A percentile compares a stretch with the other conserved stretches of the same genome.
phyloP scores from a whole-genome alignment of 2,113 vertebrate species.

The Tychaedon coryphoeus region DNA sequence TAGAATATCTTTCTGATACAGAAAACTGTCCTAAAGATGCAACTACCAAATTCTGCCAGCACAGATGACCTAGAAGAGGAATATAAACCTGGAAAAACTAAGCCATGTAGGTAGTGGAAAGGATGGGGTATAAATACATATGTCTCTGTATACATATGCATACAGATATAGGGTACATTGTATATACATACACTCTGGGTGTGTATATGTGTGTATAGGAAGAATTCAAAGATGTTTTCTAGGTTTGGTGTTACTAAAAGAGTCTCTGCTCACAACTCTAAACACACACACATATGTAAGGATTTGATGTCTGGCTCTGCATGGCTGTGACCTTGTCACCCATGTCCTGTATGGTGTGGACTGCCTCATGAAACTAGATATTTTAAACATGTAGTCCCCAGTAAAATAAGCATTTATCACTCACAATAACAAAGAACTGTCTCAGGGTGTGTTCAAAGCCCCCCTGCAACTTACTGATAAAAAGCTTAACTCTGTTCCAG shows the following conservation, averaged over 20 bases:
- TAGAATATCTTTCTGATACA: too few species aligned
- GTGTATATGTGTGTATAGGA: not conserved
- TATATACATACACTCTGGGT: not conserved
- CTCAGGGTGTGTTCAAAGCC: slow-evolving; percentile 38
- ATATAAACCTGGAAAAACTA: not conserved
- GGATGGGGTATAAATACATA: not conserved
- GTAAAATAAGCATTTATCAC: slow-evolving; percentile 14
- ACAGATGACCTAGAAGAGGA: not conserved
- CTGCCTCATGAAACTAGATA: not conserved
- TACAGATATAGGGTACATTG: not conserved
- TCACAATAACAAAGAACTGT: not conserved
- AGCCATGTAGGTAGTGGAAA: not conserved
- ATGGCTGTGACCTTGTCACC: not conserved
- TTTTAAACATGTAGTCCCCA: not conserved
- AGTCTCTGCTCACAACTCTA: not conserved
- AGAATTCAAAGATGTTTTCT: not conserved
- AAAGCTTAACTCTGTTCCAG: slow-evolving; percentile 60
- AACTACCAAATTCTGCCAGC: not conserved
- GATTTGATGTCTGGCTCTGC: not conserved
- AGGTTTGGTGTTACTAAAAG: not conserved
- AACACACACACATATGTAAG: not conserved
- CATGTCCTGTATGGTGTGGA: not conserved
- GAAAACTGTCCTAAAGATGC: not conserved
- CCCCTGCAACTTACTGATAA: slow-evolving; percentile 65
- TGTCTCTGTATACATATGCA: not conserved